phyloP scores from a whole-genome alignment of 2,888 invertebrate species.

The Sphinx pinastri region DNA sequence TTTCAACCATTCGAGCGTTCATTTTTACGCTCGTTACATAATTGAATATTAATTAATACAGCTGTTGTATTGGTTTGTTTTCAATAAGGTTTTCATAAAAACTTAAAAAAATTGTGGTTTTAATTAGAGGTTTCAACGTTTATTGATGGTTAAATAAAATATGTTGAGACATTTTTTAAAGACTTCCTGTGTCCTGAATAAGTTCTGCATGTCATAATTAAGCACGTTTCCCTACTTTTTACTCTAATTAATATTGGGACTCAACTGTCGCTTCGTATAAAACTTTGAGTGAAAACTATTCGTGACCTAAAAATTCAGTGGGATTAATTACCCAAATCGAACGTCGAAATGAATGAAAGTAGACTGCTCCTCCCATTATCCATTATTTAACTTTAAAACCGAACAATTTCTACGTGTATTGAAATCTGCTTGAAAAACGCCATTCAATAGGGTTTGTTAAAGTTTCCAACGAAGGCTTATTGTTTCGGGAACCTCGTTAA shows the following conservation, averaged over 20 bases:
- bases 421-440: constrained; percentile 38
- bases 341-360: constrained; percentile 20
- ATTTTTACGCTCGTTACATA: constrained; percentile 20
- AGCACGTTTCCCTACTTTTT: no score
- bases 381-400: constrained; percentile 30
- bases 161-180: not conserved
- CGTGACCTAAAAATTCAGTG: not conserved
- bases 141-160: not conserved
- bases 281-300: not conserved
- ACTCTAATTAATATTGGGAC: no score
- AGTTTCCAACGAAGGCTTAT: constrained; percentile 45
- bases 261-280: not conserved
- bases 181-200: no score
- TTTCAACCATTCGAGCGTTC: constrained; percentile 21
- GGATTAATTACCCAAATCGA: constrained; percentile 18
- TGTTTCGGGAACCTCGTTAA: constrained; percentile 52
- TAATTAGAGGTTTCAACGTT: not conserved
- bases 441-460: constrained; percentile 47
- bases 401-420: constrained; percentile 35
- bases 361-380: constrained; percentile 19
- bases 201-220: no score
- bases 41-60: constrained; percentile 33
- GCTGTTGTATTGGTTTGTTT: constrained; percentile 33
- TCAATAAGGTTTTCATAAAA: not conserved
- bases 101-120: not conserved